These are phyloP conservation scores for Burhinus oedicnemus DNA, from an alignment of 2,113 vertebrate genomes.

Conservation along the genomic window DNA sequence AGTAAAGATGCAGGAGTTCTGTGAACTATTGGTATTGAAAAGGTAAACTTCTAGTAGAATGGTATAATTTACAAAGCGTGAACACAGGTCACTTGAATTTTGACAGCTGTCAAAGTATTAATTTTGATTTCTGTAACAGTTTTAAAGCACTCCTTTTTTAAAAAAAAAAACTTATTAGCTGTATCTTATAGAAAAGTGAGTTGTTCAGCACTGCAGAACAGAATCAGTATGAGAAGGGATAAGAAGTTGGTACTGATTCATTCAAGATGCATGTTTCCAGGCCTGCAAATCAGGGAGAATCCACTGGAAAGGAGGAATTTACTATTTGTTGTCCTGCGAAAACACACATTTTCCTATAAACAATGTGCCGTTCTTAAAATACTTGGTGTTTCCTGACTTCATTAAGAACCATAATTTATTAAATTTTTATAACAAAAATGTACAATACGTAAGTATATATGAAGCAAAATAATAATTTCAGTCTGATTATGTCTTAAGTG, in stretches of 20 bases:
- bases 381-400: neutral
- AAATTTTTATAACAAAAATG: neutral
- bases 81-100: neutral
- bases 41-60: neutral
- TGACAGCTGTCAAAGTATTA: neutral
- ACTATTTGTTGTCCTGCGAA: neutral
- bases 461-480: neutral
- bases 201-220: neutral
- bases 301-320: neutral
- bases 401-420: neutral
- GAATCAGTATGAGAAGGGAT: neutral
- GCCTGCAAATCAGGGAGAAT: neutral
- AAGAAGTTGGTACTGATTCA: neutral
- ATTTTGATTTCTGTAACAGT: neutral
- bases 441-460: neutral
- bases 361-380: neutral
- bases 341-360: accelerated
- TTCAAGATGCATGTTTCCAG: neutral
- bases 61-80: neutral
- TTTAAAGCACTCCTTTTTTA: neutral
- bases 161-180: neutral
- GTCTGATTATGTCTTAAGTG: neutral
- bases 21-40: neutral
- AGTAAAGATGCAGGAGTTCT: neutral
- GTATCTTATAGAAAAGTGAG: neutral